phyloP scores from a whole-genome alignment of 2,113 vertebrate species.

The Coryphaenoides rupestris region DNA sequence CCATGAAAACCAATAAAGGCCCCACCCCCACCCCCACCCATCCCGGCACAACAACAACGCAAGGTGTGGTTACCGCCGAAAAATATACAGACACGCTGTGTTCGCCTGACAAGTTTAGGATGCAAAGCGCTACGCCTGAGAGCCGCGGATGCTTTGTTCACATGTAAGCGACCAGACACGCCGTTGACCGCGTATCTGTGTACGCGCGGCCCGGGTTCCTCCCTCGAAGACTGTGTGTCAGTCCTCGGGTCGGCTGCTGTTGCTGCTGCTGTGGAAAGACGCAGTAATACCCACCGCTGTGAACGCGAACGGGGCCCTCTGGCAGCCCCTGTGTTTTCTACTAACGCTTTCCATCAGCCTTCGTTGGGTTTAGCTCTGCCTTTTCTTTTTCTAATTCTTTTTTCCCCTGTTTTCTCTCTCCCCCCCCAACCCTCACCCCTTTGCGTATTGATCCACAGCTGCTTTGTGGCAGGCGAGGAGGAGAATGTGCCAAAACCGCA shows the following conservation, averaged over 20 bases:
- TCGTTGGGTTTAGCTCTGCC: constrained; percentile 45
- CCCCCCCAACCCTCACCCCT: no score
- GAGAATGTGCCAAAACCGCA: constrained; percentile 62
- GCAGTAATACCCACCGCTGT: constrained; percentile 63
- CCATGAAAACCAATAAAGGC: constrained; percentile 55
- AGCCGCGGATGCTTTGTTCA: constrained; percentile 19
- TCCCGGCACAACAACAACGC: no score
- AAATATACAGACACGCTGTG: constrained; percentile 19
- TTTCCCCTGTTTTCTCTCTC: constrained; percentile 19
- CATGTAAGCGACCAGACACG: constrained; percentile 32
- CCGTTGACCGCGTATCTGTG: no score
- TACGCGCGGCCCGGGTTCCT: no score
- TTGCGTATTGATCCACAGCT: constrained; percentile 71
- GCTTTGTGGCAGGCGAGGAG: constrained; percentile 65
- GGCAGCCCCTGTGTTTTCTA: constrained; percentile 50
- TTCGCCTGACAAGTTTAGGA: constrained; percentile 43
- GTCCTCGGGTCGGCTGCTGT: constrained; percentile 60
- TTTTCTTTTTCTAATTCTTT: constrained; percentile 20
- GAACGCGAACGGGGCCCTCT: constrained; percentile 55
- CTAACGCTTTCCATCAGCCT: constrained; percentile 66
- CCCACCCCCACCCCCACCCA: no score
- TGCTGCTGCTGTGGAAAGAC: constrained; percentile 75
- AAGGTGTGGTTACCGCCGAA: constrained; percentile 43
- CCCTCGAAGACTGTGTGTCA: no score
- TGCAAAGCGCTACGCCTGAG: constrained; percentile 36